Evolutionary conservation across 2,888 invertebrate genomes (phyloP).

Genomic region (Stegana nigrithorax): DNA sequence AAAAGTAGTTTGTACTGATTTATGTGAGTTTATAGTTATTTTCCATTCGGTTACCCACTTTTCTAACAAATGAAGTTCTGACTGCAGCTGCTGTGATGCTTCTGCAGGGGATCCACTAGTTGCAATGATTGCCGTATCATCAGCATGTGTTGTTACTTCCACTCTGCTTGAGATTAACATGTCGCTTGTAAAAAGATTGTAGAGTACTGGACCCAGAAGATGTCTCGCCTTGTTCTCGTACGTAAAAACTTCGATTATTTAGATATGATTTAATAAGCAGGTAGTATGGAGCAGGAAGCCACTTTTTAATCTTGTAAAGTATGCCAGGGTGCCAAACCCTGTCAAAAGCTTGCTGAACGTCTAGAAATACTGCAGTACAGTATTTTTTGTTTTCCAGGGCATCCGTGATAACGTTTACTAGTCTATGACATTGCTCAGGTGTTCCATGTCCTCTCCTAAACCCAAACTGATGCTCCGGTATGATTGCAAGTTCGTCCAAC

Average conservation of each 20-base stretch:
- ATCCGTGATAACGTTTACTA: neutral
- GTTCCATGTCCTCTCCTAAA: neutral
- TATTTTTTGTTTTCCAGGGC: constrained; percentile 1
- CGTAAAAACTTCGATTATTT: too few species aligned
- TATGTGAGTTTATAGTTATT: neutral
- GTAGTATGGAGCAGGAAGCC: too few species aligned
- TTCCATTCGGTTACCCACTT: neutral
- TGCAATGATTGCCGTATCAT: neutral
- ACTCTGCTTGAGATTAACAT: too few species aligned
- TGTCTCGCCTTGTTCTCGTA: too few species aligned
- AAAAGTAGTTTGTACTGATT: neutral
- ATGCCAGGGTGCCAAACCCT: too few species aligned
- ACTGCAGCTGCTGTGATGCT: neutral
- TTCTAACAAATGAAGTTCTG: neutral
- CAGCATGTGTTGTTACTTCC: too few species aligned
- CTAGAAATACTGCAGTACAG: neutral
- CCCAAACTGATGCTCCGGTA: constrained; percentile 1
- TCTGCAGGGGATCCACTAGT: neutral
- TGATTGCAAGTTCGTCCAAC: neutral
- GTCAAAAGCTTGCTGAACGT: too few species aligned
- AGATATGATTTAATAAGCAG: too few species aligned
- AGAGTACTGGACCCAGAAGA: too few species aligned
- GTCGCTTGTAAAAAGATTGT: too few species aligned
- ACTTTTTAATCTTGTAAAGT: too few species aligned
- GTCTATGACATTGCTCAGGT: neutral